These are phyloP conservation scores for Pseudopodoces humilis DNA, from an alignment of 2,113 vertebrate genomes.

Conservation along the genomic window DNA sequence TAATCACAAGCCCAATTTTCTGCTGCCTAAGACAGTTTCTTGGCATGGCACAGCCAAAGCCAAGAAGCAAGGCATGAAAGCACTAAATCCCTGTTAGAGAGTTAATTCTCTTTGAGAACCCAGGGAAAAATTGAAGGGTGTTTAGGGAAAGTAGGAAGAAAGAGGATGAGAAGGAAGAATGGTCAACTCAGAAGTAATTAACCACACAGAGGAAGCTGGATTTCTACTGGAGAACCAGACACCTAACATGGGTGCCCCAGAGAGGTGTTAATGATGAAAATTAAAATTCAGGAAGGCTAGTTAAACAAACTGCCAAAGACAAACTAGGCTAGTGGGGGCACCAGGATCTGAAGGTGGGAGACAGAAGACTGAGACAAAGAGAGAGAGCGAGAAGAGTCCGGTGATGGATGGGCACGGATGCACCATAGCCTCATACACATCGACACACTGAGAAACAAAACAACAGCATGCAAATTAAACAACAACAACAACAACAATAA, in stretches of 20 bases:
- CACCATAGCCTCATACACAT: constrained; percentile 39
- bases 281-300: constrained; percentile 5
- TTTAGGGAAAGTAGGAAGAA: constrained; percentile 20
- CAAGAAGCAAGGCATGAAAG: constrained; percentile 84
- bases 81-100: constrained; percentile 85
- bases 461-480: constrained; percentile 73
- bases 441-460: constrained; percentile 45
- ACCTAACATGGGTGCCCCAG: constrained; percentile 9
- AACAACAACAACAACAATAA: constrained; percentile 39
- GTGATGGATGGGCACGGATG: constrained; percentile 73
- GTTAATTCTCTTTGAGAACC: constrained; percentile 81
- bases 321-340: neutral
- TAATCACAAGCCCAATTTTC: constrained; percentile 96
- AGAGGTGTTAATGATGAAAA: constrained; percentile 49
- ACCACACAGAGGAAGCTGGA: constrained; percentile 23
- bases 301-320: constrained; percentile 17
- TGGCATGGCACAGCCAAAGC: constrained; percentile 84
- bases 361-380: constrained; percentile 12
- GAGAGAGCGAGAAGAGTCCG: constrained; percentile 56
- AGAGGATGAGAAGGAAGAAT: neutral
- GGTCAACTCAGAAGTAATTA: constrained; percentile 27
- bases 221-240: constrained; percentile 19
- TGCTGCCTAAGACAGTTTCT: constrained; percentile 82
- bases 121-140: constrained; percentile 70
- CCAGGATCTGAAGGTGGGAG: constrained; percentile 11